Conservation (phyloP, 2,797 vertebrate species). For the Coregonus suidteri region DNA sequence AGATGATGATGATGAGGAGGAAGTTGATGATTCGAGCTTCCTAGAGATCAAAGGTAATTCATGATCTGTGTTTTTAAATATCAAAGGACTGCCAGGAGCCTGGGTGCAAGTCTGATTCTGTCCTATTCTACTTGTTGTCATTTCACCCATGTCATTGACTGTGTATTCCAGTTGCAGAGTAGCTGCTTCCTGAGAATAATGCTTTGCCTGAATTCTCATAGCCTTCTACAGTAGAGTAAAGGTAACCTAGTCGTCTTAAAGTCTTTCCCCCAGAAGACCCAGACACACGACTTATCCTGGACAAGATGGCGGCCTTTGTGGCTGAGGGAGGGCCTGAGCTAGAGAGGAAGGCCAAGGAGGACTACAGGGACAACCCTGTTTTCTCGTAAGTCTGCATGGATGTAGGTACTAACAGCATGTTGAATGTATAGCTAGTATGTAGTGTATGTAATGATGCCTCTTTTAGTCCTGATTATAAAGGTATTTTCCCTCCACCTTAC, state of each 20-base stretch:
- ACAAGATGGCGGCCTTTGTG: conserved; percentile 96
- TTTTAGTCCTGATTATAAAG: background rate
- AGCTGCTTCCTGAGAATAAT: conserved; percentile 70
- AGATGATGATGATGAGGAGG: conserved; percentile 85
- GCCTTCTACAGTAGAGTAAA: background rate
- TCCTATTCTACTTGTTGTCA: conserved; percentile 5
- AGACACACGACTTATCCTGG: conserved; percentile 88
- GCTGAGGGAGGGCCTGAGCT: conserved; percentile 92
- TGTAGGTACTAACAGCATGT: background rate
- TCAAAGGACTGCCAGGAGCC: background rate
- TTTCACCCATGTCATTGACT: conserved; percentile 21
- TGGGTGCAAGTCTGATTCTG: background rate
- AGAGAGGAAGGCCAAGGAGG: conserved; percentile 92
- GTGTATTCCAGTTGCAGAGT: conserved; percentile 57
- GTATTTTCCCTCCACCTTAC: background rate
- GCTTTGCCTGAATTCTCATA: background rate
- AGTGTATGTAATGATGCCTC: background rate
- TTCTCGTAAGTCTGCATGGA: conserved; percentile 83
- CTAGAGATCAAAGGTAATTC: conserved; percentile 94
- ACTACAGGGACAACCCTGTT: conserved; percentile 91
- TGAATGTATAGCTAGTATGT: background rate
- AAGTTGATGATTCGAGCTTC: conserved; percentile 84
- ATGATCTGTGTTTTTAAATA: conserved; percentile 41
- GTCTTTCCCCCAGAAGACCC: conserved; percentile 99
- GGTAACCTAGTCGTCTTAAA: conserved; percentile 96